These are phyloP conservation scores for Nannoperca obscura DNA, from an alignment of 2,797 vertebrate genomes.

Conservation along the genomic window DNA sequence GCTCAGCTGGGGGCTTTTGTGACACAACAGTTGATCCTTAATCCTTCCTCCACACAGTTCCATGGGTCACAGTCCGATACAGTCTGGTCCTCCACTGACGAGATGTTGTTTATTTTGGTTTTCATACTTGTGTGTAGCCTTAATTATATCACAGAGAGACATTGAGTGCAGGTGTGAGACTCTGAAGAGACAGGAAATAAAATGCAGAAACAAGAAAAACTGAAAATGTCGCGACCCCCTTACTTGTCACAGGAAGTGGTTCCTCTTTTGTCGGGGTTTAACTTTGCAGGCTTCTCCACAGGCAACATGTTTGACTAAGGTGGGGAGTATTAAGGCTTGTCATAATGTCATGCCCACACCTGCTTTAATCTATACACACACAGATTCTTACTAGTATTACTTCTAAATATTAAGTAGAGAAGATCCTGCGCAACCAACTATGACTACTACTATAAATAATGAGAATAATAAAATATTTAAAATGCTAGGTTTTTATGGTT, in stretches of 20 bases:
- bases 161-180: constrained; percentile 28
- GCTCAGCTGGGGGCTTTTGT: constrained; percentile 68
- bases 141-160: not conserved
- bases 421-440: not conserved
- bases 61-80: constrained; percentile 53
- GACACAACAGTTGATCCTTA: constrained; percentile 63
- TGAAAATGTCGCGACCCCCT: constrained; percentile 36
- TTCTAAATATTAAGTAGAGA: no score
- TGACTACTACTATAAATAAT: not conserved
- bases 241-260: constrained; percentile 62
- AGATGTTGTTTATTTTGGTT: not conserved
- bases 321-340: constrained; percentile 49
- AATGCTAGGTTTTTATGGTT: not conserved
- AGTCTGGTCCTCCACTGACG: constrained; percentile 2
- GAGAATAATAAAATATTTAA: not conserved
- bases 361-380: not conserved
- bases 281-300: constrained; percentile 32
- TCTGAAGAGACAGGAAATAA: not conserved
- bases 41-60: constrained; percentile 61
- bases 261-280: constrained; percentile 42
- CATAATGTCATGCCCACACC: constrained; percentile 37
- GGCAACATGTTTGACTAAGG: constrained; percentile 59
- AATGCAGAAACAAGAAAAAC: constrained; percentile 17
- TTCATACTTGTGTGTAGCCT: not conserved
- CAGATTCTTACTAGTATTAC: no score